phyloP scores from a whole-genome alignment of 2,888 invertebrate species.

The Stenchaetothrips biformis region DNA sequence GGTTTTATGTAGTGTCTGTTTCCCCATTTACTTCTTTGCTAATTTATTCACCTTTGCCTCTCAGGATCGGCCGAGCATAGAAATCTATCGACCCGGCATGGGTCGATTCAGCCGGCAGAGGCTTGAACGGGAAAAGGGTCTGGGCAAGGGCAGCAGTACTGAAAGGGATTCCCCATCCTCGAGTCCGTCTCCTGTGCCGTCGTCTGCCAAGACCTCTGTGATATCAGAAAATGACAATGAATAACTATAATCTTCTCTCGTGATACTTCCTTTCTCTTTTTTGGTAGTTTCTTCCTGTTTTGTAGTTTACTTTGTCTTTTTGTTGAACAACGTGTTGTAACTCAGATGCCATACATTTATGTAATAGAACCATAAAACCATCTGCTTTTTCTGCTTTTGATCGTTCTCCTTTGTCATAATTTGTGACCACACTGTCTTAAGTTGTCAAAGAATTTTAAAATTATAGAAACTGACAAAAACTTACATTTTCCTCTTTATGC shows the following conservation, averaged over 20 bases:
- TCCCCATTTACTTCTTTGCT: not conserved
- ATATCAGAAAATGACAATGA: not conserved
- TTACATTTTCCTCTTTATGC: too few species aligned
- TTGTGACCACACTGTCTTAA: too few species aligned
- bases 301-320: too few species aligned
- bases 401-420: too few species aligned
- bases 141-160: constrained; percentile 41
- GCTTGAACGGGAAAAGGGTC: constrained; percentile 50
- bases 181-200: constrained; percentile 37
- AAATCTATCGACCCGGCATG: constrained; percentile 87
- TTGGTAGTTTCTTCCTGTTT: too few species aligned
- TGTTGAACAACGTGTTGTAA: too few species aligned
- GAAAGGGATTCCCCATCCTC: constrained; percentile 39
- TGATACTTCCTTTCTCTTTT: not conserved
- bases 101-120: constrained; percentile 68
- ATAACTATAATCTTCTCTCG: not conserved
- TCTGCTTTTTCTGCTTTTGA: too few species aligned
- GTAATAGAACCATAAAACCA: too few species aligned
- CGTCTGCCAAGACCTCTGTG: not conserved
- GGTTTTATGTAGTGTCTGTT: not conserved
- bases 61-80: constrained; percentile 82
- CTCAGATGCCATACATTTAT: too few species aligned
- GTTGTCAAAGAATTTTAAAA: too few species aligned
- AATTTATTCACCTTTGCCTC: constrained; percentile 33
- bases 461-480: too few species aligned